phyloP scores from a whole-genome alignment of 1,140 invertebrate species.

The Dufourea novaeangliae region DNA sequence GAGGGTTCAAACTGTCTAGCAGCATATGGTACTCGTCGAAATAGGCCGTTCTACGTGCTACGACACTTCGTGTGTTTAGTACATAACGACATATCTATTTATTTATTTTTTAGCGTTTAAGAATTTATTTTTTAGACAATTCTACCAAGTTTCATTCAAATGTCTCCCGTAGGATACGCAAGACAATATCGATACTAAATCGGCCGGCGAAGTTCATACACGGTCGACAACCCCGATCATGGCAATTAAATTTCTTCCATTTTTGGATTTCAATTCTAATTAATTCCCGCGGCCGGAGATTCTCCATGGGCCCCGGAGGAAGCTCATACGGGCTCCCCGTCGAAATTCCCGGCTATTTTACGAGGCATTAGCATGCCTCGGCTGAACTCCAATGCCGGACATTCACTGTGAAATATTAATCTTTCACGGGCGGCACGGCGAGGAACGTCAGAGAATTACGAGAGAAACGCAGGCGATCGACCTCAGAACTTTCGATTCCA shows the following conservation, averaged over 20 bases:
- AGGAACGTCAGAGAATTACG: slow-evolving; percentile 8
- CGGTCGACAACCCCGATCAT: slow-evolving; percentile 9
- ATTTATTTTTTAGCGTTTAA: no score
- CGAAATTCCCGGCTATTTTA: slow-evolving; percentile 34
- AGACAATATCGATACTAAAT: slow-evolving; percentile 7
- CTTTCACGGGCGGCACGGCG: not conserved
- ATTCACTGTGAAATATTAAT: slow-evolving; percentile 38
- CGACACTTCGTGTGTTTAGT: no score
- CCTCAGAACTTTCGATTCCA: slow-evolving; percentile 1
- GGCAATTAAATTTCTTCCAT: slow-evolving; percentile 16
- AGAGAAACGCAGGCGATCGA: not conserved
- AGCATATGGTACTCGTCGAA: not conserved
- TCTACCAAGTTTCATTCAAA: not conserved
- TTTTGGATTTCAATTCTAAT: slow-evolving; percentile 25
- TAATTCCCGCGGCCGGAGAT: not conserved
- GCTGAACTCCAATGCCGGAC: slow-evolving; percentile 5
- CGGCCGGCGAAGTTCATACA: slow-evolving; percentile 9
- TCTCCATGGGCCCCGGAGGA: not conserved
- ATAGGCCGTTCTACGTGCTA: no score
- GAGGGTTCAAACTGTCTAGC: not conserved
- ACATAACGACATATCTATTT: no score
- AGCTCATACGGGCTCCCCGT: not conserved
- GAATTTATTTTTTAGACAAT: no score
- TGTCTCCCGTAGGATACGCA: not conserved
- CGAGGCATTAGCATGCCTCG: slow-evolving; percentile 24